phyloP scores from a whole-genome alignment of 2,113 vertebrate species.

The Mormoops blainvillei region DNA sequence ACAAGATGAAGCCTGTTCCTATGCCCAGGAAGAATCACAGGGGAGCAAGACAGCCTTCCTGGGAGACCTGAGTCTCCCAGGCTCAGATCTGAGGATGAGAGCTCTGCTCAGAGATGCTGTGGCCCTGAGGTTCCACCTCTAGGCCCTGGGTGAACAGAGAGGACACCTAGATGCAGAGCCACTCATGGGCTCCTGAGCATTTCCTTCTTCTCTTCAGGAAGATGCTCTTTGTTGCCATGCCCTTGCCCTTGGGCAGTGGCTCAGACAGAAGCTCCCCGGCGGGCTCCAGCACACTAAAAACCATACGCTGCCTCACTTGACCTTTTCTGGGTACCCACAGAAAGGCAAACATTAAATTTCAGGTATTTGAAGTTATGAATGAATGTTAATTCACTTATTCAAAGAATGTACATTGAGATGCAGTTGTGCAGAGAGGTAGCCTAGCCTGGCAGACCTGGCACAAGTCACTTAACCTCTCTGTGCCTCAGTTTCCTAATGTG shows the following conservation, averaged over 20 bases:
- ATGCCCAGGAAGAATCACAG: neutral
- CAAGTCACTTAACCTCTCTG: neutral
- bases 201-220: neutral
- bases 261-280: neutral
- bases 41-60: neutral
- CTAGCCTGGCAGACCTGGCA: neutral
- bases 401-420: neutral
- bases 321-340: neutral
- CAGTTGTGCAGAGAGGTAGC: neutral
- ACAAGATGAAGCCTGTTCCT: neutral
- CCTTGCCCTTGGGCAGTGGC: neutral
- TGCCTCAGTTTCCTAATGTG: conserved; percentile 6
- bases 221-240: neutral
- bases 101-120: neutral
- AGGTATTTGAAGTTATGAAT: neutral
- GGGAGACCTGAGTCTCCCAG: neutral
- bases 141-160: neutral
- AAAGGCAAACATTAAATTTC: neutral
- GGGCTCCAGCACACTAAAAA: neutral
- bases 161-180: neutral
- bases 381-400: neutral
- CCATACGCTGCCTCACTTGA: neutral
- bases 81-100: neutral
- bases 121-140: neutral
- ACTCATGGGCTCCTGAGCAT: too few relatives aligned